phyloP scores from a whole-genome alignment of 2,888 invertebrate genomes.

The Tipula helvola region DNA sequence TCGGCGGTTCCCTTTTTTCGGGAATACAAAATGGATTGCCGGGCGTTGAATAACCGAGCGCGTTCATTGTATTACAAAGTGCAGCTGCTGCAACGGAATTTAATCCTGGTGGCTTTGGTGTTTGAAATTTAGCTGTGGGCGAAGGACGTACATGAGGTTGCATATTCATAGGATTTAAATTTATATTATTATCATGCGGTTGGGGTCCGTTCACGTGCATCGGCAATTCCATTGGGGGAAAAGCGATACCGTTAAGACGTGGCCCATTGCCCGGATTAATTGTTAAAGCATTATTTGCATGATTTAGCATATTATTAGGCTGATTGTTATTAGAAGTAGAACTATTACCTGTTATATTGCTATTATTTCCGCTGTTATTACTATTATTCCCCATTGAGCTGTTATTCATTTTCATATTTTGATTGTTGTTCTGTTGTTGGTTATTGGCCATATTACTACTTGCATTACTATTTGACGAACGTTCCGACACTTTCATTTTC shows the following conservation, averaged over 20 bases:
- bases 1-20: constrained; percentile 45
- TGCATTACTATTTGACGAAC: constrained; percentile 18
- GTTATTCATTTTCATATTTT: constrained; percentile 16
- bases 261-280: constrained; percentile 38
- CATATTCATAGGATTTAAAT: constrained; percentile 44
- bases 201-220: constrained; percentile 34
- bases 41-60: constrained; percentile 37
- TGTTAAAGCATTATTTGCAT: constrained; percentile 17
- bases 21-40: constrained; percentile 45
- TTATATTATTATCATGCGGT: constrained; percentile 35
- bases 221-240: constrained; percentile 38
- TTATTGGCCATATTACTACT: constrained; percentile 6
- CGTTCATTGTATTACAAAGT: constrained; percentile 52
- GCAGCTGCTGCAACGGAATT: constrained; percentile 44
- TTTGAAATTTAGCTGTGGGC: constrained; percentile 61
- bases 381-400: constrained; percentile 18
- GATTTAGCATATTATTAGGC: constrained; percentile 18
- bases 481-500: constrained; percentile 38
- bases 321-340: constrained; percentile 27
- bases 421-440: constrained; percentile 4
- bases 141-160: constrained; percentile 55
- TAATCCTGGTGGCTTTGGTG: constrained; percentile 58
- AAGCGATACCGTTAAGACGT: constrained; percentile 44
- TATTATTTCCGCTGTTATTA: constrained; percentile 24
- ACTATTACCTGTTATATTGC: constrained; percentile 36